These are phyloP conservation scores for Hyles lineata DNA, from an alignment of 2,888 invertebrate species.

Conservation along the genomic window DNA sequence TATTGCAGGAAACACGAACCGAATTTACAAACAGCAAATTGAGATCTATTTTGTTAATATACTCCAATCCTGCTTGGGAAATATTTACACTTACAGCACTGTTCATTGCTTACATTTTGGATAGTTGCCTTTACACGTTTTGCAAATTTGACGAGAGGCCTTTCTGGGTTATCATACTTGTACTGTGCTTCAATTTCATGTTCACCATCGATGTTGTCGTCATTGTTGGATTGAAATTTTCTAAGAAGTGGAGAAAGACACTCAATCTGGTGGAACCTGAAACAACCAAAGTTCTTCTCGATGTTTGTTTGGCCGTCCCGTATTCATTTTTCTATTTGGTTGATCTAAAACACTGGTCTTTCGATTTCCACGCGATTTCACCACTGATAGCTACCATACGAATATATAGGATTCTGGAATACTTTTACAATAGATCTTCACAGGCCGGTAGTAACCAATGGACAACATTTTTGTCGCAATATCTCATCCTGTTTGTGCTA, in stretches of 20 bases:
- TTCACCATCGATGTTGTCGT: conserved; percentile 70
- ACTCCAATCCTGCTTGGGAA: conserved; percentile 72
- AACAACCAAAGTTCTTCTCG: conserved; percentile 61
- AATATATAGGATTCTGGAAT: conserved; percentile 72
- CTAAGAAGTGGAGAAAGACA: conserved; percentile 76
- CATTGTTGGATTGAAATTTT: conserved; percentile 70
- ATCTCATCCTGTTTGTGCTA: conserved; percentile 72
- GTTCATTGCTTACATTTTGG: conserved; percentile 68
- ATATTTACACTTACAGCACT: conserved; percentile 65
- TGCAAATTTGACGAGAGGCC: conserved; percentile 54
- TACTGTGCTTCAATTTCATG: conserved; percentile 65
- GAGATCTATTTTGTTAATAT: conserved; percentile 66
- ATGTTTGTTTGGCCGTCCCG: conserved; percentile 69
- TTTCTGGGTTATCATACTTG: conserved; percentile 59
- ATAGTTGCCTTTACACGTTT: conserved; percentile 74
- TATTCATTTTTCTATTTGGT: conserved; percentile 69
- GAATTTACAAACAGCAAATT: conserved; percentile 70
- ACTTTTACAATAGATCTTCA: conserved; percentile 72
- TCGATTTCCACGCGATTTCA: conserved; percentile 67
- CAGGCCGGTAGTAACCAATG: conserved; percentile 80
- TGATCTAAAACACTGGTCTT: conserved; percentile 43
- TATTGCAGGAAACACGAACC: conserved; percentile 69
- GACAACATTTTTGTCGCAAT: conserved; percentile 79
- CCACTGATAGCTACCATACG: conserved; percentile 72
- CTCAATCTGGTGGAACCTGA: conserved; percentile 76